Base-by-base conservation (phyloP, 2,113 vertebrate genomes). In the Turdus rufiventris region DNA sequence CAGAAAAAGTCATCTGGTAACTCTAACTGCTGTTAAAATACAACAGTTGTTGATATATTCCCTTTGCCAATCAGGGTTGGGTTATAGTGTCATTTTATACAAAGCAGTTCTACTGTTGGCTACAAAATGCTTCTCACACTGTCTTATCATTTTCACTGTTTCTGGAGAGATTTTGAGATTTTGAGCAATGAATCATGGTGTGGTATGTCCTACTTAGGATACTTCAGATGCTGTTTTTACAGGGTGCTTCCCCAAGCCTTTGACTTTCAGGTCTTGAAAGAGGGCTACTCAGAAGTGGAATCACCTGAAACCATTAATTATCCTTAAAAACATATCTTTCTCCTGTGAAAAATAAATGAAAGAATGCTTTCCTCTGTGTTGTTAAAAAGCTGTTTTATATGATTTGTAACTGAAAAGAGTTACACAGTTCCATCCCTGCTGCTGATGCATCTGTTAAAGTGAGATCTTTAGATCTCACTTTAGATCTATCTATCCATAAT, bases 91-190 rank as follows among this genome's bases (percentile, higher is more conserved):
- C 77, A 34, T 88, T 95, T 89, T 80, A 76, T 72, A 87, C 1
- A 2, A 36, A 75, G 54, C 38, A 65, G 36, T 74, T 78, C 70
- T 86, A n/a, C 63, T 54, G 8, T 50, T 94, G 26, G 81, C 82
- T 87, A 91, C 36, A 76, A 93, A 96, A 94, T 82, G 72, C 70
- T 91, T 92, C 54, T 65, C 84, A 82, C 80, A 68, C n/a, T 87
- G 91, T 61, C 87, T 88, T 94, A 74, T 89, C 75, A 57, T 58
- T 63, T 43, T 88, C 40, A 45, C 86, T 84, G 79, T 72, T 92
- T 84, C 89, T 82, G 67, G 45, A 81, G 70, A 91, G 76, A 54
- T 53, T 89, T 75, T 79, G 88, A 74, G 68, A 77, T 53, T 89
- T 75, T 79, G 88, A 74, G 68, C 74, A 89, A 75, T 94, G 80